Evolutionary conservation across 2,888 invertebrate genomes (phyloP).

Genomic region (Thecophora atra): DNA sequence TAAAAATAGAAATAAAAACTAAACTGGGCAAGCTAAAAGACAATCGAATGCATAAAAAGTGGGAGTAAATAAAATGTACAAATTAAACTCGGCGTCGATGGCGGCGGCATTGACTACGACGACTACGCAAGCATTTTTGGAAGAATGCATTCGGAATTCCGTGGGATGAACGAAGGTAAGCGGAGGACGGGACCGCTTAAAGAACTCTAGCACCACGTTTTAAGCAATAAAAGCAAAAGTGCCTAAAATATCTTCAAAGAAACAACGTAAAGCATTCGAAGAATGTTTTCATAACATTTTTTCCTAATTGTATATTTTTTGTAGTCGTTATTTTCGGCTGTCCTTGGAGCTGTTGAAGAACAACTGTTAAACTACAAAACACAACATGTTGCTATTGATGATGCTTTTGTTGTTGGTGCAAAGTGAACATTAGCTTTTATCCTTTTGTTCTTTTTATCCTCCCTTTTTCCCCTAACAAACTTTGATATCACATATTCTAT

Average conservation of each 20-base stretch:
- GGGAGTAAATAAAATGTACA: no score
- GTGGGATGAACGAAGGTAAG: not conserved
- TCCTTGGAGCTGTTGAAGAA: constrained; percentile 37
- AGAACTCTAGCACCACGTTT: not conserved
- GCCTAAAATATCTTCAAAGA: no score
- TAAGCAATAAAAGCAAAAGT: not conserved
- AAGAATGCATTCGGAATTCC: not conserved
- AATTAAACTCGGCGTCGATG: no score
- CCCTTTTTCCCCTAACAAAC: no score
- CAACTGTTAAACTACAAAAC: constrained; percentile 37
- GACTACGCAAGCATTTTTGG: not conserved
- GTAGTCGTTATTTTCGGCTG: constrained; percentile 6
- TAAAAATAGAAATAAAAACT: constrained; percentile 5
- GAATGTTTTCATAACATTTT: not conserved
- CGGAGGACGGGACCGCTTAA: not conserved
- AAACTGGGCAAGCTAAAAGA: constrained; percentile 1
- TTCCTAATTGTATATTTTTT: constrained; percentile 31
- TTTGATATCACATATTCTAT: no score
- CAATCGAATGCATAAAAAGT: constrained; percentile 20
- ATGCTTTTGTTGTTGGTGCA: no score
- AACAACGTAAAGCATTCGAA: no score
- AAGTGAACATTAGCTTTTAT: no score
- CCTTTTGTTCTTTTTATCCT: no score
- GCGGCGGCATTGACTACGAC: no score
- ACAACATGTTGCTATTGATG: constrained; percentile 24